Conservation (phyloP, 2,113 vertebrate species). For the Choloepus hoffmanni region DNA sequence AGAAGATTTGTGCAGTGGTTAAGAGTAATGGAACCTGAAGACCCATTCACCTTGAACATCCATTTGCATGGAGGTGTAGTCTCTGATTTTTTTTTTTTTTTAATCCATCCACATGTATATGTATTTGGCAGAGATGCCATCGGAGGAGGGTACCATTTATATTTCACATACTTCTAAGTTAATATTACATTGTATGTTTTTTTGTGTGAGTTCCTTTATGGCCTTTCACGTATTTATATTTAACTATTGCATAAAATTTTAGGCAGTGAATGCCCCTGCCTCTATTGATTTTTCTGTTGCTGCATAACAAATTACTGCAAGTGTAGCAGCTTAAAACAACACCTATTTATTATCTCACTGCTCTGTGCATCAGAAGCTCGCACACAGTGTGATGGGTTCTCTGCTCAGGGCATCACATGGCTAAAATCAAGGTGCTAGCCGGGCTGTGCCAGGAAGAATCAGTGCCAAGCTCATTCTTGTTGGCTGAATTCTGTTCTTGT, state of each 20-base stretch:
- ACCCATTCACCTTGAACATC: background rate
- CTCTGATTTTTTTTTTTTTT: background rate
- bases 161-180: slow-evolving; percentile 47
- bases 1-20: background rate
- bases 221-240: background rate
- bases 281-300: background rate
- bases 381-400: background rate
- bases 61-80: background rate
- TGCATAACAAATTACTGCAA: background rate
- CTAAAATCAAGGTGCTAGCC: background rate
- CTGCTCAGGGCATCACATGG: background rate
- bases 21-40: background rate
- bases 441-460: background rate
- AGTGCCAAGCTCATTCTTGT: background rate
- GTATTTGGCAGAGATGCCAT: background rate
- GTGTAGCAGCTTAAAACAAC: background rate
- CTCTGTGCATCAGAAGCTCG: background rate
- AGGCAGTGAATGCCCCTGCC: background rate
- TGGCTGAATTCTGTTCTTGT: background rate
- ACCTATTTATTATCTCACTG: background rate
- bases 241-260: slow-evolving; percentile 14
- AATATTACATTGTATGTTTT: background rate
- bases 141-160: background rate
- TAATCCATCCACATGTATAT: background rate
- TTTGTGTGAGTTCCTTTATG: background rate